phyloP scores from a whole-genome alignment of 1,140 invertebrate genomes.

The Cecropterus lyciades region DNA sequence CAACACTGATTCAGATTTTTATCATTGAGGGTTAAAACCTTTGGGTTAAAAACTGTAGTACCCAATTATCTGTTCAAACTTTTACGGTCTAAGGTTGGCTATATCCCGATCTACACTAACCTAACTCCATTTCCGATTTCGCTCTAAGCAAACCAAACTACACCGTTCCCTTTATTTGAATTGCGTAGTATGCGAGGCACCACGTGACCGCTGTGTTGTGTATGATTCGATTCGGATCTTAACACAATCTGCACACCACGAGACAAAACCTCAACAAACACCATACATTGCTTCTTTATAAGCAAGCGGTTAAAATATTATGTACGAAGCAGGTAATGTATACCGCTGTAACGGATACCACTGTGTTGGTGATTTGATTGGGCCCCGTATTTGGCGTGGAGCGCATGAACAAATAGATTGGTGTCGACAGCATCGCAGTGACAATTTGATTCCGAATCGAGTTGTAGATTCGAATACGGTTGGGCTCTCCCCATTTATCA shows the following conservation, averaged over 20 bases:
- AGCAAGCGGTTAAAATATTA: background rate
- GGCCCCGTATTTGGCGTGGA: conserved; percentile 19
- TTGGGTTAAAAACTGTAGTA: too few species aligned
- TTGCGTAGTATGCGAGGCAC: conserved; percentile 15
- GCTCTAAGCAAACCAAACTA: conserved; percentile 19
- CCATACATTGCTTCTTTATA: background rate
- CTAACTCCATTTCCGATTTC: background rate
- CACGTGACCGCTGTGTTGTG: conserved; percentile 20
- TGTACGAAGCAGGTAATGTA: conserved; percentile 5
- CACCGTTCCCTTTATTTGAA: conserved; percentile 22
- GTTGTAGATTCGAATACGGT: conserved; percentile 16
- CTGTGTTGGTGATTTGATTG: conserved; percentile 10
- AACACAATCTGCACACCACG: conserved; percentile 3
- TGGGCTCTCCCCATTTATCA: conserved; percentile 1
- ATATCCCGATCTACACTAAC: background rate
- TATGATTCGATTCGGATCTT: conserved; percentile 20
- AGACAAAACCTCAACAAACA: conserved; percentile 2
- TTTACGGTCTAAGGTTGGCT: too few species aligned
- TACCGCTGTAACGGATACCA: background rate
- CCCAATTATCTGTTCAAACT: too few species aligned
- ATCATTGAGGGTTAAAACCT: too few species aligned
- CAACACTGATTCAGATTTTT: too few species aligned
- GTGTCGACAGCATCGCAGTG: conserved; percentile 29
- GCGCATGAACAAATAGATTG: conserved; percentile 34
- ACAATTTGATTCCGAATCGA: conserved; percentile 33